A percentile compares a stretch with the other conserved stretches of the same genome.
phyloP scores from a whole-genome alignment of 2,888 invertebrate genomes.

The Dorcus hopei region DNA sequence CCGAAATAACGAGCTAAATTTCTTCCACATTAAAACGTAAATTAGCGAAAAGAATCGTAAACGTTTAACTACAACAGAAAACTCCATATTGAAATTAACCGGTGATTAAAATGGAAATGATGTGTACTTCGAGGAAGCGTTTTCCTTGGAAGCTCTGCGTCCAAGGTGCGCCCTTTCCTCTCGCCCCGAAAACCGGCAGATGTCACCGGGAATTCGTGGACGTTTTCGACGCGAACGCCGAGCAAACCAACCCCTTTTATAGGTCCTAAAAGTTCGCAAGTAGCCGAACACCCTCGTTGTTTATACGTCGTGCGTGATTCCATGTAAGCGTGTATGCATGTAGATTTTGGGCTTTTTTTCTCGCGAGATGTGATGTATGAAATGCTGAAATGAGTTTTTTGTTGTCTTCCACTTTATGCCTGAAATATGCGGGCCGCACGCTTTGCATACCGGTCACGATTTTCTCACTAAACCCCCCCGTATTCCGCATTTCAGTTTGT shows the following conservation, averaged over 20 bases:
- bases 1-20: background rate
- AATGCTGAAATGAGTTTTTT: background rate
- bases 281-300: slow-evolving; percentile 21
- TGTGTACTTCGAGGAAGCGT: background rate
- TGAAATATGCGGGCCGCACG: background rate
- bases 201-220: slow-evolving; percentile 5
- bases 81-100: background rate
- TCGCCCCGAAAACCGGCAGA: background rate
- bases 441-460: background rate
- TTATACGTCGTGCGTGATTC: slow-evolving; percentile 26
- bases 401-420: background rate
- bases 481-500: no score
- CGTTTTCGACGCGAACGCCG: slow-evolving; percentile 34
- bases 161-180: background rate
- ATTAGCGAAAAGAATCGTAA: background rate
- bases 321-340: background rate
- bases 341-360: background rate
- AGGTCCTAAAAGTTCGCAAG: slow-evolving; percentile 30
- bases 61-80: background rate
- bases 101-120: background rate
- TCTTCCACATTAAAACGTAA: background rate
- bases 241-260: slow-evolving; percentile 33
- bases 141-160: background rate
- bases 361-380: background rate
- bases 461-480: background rate